Conservation (phyloP, 2,797 vertebrate species). For the Kryptolebias ocellatus region DNA sequence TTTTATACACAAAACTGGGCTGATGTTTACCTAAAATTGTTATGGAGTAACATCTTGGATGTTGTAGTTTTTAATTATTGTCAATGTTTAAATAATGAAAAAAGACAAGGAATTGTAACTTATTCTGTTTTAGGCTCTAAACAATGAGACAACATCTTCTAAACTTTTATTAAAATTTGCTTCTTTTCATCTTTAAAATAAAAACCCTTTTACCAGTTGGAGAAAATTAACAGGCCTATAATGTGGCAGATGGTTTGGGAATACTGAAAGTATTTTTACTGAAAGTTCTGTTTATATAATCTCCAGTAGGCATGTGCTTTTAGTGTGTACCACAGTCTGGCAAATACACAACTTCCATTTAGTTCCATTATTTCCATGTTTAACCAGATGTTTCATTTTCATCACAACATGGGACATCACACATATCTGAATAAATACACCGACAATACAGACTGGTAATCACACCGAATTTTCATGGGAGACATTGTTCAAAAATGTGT, state of each 20-base stretch:
- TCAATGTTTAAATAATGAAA: background rate
- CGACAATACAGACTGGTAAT: constrained; percentile 25
- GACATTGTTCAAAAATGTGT: constrained; percentile 16
- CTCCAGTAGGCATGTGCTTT: constrained; percentile 5
- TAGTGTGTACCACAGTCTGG: constrained; percentile 6
- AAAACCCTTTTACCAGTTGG: background rate
- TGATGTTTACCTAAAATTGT: no score
- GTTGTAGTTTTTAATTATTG: no score
- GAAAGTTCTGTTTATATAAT: constrained; percentile 17
- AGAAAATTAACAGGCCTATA: constrained; percentile 12
- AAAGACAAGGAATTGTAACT: background rate
- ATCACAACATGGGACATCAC: constrained; percentile 27
- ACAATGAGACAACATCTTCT: no score
- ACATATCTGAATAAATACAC: constrained; percentile 30
- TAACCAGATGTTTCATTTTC: constrained; percentile 34
- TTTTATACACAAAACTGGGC: no score
- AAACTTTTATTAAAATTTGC: background rate
- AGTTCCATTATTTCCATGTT: constrained; percentile 19
- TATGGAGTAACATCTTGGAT: no score
- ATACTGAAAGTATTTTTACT: constrained; percentile 3
- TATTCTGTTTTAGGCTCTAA: background rate
- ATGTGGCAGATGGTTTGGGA: background rate
- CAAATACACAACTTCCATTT: constrained; percentile 41
- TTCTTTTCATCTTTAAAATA: background rate
- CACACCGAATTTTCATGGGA: constrained; percentile 8